Percentiles rank a stretch among this genome's conserved stretches.
phyloP scores from a whole-genome alignment of 2,888 invertebrate species.

The Gerosis bhagava region DNA sequence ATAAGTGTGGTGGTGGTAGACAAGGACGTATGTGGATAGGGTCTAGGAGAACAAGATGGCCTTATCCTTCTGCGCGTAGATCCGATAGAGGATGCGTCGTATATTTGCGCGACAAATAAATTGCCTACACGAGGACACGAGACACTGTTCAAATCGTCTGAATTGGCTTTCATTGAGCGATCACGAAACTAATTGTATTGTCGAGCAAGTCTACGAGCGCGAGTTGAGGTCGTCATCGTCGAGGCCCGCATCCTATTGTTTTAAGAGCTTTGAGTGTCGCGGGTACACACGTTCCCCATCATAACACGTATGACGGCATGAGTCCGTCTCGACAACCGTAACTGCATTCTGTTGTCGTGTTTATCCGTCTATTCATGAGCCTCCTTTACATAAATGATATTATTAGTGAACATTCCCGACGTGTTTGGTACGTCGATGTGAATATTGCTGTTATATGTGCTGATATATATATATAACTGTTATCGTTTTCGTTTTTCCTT shows the following conservation, averaged over 20 bases:
- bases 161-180: slow-evolving; percentile 48
- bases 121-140: slow-evolving; percentile 14
- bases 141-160: slow-evolving; percentile 21
- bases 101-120: too few species aligned
- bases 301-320: slow-evolving; percentile 37
- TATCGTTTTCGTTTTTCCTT: too few species aligned
- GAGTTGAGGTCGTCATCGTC: slow-evolving; percentile 39
- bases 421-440: too few species aligned
- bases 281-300: slow-evolving; percentile 11
- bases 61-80: too few species aligned
- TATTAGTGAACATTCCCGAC: too few species aligned
- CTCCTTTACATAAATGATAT: too few species aligned
- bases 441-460: too few species aligned
- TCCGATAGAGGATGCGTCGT: too few species aligned
- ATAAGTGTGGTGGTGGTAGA: too few species aligned
- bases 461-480: too few species aligned
- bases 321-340: slow-evolving; percentile 33
- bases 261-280: slow-evolving; percentile 46
- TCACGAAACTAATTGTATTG: slow-evolving; percentile 51
- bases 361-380: background rate
- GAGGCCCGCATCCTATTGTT: slow-evolving; percentile 68
- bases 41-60: too few species aligned
- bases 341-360: slow-evolving; percentile 1
- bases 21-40: too few species aligned
- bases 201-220: slow-evolving; percentile 48